A percentile compares a stretch with the other conserved stretches of the same genome.
Evolutionary conservation across 2,888 invertebrate species (phyloP).

Genomic region (Andrena flavipes): DNA sequence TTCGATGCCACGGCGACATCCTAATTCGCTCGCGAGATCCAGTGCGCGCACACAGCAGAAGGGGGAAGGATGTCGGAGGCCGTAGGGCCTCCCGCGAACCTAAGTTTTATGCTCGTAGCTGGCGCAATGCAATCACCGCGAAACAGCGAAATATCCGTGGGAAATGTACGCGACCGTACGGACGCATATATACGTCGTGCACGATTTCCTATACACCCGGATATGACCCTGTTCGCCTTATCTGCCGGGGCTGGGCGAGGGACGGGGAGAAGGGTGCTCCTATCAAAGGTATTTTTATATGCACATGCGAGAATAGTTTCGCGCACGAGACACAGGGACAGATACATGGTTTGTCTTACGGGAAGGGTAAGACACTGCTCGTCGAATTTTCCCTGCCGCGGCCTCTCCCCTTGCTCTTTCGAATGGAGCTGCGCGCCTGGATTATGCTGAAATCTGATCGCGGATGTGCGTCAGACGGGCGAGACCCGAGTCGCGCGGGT

Average conservation of each 20-base stretch:
- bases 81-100: constrained; percentile 68
- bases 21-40: constrained; percentile 66
- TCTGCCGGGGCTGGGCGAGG: constrained; percentile 27
- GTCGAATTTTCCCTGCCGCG: constrained; percentile 23
- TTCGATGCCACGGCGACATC: constrained; percentile 68
- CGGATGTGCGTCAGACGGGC: neutral
- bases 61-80: neutral
- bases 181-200: constrained; percentile 43
- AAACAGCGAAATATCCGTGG: constrained; percentile 61
- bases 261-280: neutral
- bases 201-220: constrained; percentile 57
- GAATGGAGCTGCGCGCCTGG: neutral
- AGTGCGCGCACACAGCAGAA: constrained; percentile 1
- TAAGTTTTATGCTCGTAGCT: constrained; percentile 69
- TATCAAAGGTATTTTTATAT: constrained; percentile 54
- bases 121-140: constrained; percentile 74
- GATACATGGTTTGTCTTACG: constrained; percentile 39
- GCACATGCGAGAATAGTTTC: constrained; percentile 34
- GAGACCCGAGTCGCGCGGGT: neutral
- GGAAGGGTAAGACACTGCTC: constrained; percentile 15
- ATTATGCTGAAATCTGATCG: constrained; percentile 39
- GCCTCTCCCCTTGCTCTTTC: neutral
- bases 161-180: constrained; percentile 58
- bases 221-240: constrained; percentile 60
- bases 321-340: neutral